Evolutionary conservation across 1,140 invertebrate genomes (phyloP), one percentile per base, ranked within the genome.

Genomic region (Drosophila grimshawi): DNA sequence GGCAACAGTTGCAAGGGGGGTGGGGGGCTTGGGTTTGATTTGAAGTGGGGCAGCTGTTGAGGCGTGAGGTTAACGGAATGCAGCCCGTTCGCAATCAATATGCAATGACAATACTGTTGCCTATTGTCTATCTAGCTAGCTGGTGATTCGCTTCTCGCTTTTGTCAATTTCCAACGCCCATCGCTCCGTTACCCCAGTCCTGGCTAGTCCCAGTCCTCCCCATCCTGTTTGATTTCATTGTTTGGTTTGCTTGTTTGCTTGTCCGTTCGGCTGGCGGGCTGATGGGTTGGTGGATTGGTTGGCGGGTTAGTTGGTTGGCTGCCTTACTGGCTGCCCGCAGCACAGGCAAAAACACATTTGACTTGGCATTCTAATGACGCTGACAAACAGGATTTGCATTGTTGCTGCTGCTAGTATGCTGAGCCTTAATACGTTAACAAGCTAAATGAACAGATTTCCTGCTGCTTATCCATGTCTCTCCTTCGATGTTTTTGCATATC

Each of bases 61-160:
- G 63, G 61, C 71, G 66, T 63, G 64, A 61, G 79, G 48, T 67
- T 63, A 53, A 5, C 41, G 37, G 48, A 32, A 63, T 81, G 66
- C 51, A 46, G 56, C 45, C 8, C 49, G 59, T 53, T 79, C 66
- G 80, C 83, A 88, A 88, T 88, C 83, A 88, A 88, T 88, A 88
- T 88, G 85, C 83, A 88, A 74, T 74, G 71, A 74, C 71, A 74
- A 89, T 83, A 70, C 77, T 72, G 85, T 78, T 80, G 69, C 66
- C 85, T 68, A 80, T 80, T 80, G 72, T 86, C 85, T 80, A 74
- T 80, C 46, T 77, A 73, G 77, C 48, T 32, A 59, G 72, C 85
- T 71, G 77, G 88, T 88, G 81, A 86, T 88, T 88, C 77, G 80
- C 80, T 88, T 83, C 59, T 83, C 59, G 80, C 83, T 88, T 78